These are phyloP conservation scores for Amorpha juglandis DNA, from an alignment of 2,888 invertebrate genomes.

Conservation along the genomic window DNA sequence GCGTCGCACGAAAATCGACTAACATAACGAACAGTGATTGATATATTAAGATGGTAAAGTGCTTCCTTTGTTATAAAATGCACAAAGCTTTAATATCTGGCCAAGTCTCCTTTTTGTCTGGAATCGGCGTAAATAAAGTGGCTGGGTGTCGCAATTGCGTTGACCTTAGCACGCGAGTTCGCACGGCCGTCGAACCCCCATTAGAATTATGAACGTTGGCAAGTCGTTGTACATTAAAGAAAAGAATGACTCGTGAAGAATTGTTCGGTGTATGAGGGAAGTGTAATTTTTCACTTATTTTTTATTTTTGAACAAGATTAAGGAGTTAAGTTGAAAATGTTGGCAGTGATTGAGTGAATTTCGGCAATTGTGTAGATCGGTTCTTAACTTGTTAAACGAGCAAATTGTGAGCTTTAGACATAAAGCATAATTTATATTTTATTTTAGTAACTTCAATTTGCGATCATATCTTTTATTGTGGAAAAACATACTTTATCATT, in stretches of 20 bases:
- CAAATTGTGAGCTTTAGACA: neutral
- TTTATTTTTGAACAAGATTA: conserved; percentile 7
- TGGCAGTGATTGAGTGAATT: conserved; percentile 6
- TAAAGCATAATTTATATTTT: neutral
- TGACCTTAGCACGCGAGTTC: conserved; percentile 55
- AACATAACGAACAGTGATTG: conserved; percentile 1
- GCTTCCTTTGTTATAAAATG: conserved; percentile 15
- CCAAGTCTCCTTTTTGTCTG: conserved; percentile 21
- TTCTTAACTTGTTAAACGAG: conserved; percentile 10
- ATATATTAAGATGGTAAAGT: conserved; percentile 12
- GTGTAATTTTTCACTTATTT: conserved; percentile 18
- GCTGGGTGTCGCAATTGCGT: conserved; percentile 47
- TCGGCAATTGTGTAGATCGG: conserved; percentile 5
- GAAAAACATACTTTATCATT: neutral
- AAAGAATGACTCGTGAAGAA: conserved; percentile 18
- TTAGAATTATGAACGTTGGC: conserved; percentile 46
- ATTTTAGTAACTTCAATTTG: neutral
- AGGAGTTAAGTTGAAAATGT: neutral
- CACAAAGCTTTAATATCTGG: conserved; percentile 9
- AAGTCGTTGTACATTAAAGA: conserved; percentile 24
- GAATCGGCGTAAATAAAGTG: conserved; percentile 20
- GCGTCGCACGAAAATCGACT: neutral
- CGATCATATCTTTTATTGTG: neutral
- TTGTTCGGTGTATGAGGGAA: conserved; percentile 12
- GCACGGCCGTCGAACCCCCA: conserved; percentile 51